These are phyloP conservation scores for Endomychus coccineus DNA, from an alignment of 2,888 invertebrate genomes.

Conservation along the genomic window DNA sequence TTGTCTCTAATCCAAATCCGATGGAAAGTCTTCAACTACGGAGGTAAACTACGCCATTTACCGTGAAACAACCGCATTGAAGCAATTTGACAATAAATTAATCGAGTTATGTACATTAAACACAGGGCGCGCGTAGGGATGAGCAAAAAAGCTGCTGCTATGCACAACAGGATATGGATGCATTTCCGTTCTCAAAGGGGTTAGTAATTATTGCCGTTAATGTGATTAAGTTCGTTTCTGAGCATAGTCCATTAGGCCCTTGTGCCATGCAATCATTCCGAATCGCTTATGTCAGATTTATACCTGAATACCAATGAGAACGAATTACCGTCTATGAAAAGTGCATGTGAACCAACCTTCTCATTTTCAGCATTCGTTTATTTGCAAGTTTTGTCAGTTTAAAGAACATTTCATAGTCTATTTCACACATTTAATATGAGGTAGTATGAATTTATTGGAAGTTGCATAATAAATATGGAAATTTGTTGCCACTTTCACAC, in stretches of 20 bases:
- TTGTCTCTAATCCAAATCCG: no score
- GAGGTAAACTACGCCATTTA: slow-evolving; percentile 16
- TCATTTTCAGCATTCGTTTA: no score
- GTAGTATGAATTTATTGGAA: no score
- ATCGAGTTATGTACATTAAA: slow-evolving; percentile 45
- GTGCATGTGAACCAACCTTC: no score
- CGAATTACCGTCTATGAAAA: slow-evolving; percentile 7
- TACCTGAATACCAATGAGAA: slow-evolving; percentile 17
- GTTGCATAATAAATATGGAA: no score
- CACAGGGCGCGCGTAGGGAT: slow-evolving; percentile 36
- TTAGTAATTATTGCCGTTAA: slow-evolving; percentile 59
- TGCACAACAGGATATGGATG: slow-evolving; percentile 59
- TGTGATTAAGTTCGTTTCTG: slow-evolving; percentile 54
- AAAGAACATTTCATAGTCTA: no score
- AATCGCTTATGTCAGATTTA: slow-evolving; percentile 36
- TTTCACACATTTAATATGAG: no score
- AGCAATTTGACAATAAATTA: slow-evolving; percentile 46
- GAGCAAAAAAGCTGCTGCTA: slow-evolving; percentile 33
- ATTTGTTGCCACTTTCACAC: no score
- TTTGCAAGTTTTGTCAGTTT: no score
- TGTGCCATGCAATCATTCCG: slow-evolving; percentile 42
- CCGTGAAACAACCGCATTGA: slow-evolving; percentile 41
- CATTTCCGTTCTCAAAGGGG: slow-evolving; percentile 60
- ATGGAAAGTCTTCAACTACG: slow-evolving; percentile 6
- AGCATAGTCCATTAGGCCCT: slow-evolving; percentile 45